These are phyloP conservation scores for Perca schrenkii DNA, from an alignment of 2,113 vertebrate species.

Conservation along the genomic window DNA sequence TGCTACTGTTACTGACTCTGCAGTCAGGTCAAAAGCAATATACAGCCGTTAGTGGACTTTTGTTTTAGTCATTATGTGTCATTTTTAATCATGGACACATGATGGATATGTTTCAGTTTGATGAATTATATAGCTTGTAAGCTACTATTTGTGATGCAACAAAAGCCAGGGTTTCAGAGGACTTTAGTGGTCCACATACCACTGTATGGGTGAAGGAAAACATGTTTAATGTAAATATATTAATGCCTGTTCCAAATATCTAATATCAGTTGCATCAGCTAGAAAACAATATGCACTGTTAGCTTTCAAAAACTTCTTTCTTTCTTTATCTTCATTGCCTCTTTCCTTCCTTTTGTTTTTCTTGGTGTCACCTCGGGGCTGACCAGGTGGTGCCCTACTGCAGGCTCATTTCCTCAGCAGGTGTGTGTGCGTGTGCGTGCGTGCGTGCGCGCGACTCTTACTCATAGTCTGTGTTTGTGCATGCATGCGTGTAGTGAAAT, in stretches of 20 bases:
- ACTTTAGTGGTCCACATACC: no score
- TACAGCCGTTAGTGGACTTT: no score
- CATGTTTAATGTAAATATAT: neutral
- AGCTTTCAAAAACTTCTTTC: neutral
- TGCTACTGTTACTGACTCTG: no score
- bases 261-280: neutral
- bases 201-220: no score
- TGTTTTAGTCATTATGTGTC: neutral
- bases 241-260: neutral
- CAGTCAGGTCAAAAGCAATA: neutral
- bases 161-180: neutral
- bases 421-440: slow-evolving; percentile 75
- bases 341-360: slow-evolving; percentile 55
- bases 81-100: slow-evolving; percentile 1
- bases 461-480: slow-evolving; percentile 55
- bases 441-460: neutral
- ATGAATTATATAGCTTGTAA: neutral
- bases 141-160: neutral
- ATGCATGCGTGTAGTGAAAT: slow-evolving; percentile 33
- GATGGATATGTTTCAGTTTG: no score
- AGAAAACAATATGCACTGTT: slow-evolving; percentile 8
- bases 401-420: slow-evolving; percentile 93
- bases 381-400: slow-evolving; percentile 90
- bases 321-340: slow-evolving; percentile 38
- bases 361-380: slow-evolving; percentile 69